Evolutionary conservation across 92 coral and sea anemone genomes (phyloP).

Genomic region (Epizoanthus ramosus): DNA sequence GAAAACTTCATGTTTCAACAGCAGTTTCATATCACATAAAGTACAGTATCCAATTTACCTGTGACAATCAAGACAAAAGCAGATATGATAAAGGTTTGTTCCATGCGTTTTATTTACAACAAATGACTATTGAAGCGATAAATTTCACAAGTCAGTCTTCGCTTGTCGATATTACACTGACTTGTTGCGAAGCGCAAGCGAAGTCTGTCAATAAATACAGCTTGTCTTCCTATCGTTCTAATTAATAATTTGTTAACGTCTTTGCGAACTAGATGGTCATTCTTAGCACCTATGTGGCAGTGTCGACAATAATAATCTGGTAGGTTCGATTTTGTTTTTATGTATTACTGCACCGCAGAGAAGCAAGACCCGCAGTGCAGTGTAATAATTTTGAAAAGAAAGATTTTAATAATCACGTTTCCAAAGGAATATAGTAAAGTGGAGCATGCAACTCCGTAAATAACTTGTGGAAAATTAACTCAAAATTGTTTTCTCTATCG

Average conservation of each 20-base stretch:
- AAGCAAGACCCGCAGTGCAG: neutral
- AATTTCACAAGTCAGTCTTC: slow-evolving; percentile 5
- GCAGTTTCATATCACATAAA: slow-evolving; percentile 1
- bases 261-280: too few species aligned
- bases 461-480: neutral
- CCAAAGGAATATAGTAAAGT: neutral
- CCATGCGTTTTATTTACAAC: neutral
- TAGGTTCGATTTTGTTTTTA: neutral
- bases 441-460: slow-evolving; percentile 22
- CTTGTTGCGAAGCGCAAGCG: neutral
- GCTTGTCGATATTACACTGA: neutral
- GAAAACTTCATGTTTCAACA: neutral
- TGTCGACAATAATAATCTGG: neutral
- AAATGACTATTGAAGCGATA: slow-evolving; percentile 9
- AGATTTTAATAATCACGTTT: slow-evolving; percentile 1
- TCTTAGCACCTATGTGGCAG: neutral
- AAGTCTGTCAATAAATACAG: neutral
- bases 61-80: neutral
- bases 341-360: slow-evolving; percentile 17
- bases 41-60: neutral
- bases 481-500: neutral
- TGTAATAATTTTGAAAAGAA: neutral
- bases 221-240: neutral
- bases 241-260: neutral
- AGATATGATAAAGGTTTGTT: neutral